A percentile compares a stretch with the other conserved stretches of the same genome.
phyloP scores from a whole-genome alignment of 2,888 invertebrate species.

The Blomia tropicalis region DNA sequence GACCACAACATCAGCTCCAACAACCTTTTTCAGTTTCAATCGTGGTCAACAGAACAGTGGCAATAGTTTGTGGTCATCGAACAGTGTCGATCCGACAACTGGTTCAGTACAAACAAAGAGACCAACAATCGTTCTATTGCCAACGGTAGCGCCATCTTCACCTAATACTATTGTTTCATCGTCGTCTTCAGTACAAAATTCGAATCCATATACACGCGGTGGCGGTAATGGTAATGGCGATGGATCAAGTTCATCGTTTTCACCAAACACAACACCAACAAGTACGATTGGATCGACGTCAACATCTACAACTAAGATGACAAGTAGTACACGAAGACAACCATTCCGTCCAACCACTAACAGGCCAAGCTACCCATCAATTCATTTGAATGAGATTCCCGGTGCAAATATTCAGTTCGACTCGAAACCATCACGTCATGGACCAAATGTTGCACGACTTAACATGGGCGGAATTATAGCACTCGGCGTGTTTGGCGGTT shows the following conservation, averaged over 20 bases:
- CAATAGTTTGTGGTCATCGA: background rate
- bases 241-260: background rate
- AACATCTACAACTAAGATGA: background rate
- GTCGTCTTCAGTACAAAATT: too few species aligned
- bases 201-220: conserved; percentile 5
- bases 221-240: background rate
- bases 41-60: background rate
- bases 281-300: background rate
- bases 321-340: conserved; percentile 2
- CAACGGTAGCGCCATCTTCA: background rate
- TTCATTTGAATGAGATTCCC: conserved; percentile 22
- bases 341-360: background rate
- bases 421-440: background rate
- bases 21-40: background rate
- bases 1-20: background rate
- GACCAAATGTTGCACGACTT: conserved; percentile 20
- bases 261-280: background rate
- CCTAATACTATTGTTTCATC: too few species aligned
- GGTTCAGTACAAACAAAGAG: background rate
- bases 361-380: background rate
- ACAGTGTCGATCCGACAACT: too few species aligned
- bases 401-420: background rate
- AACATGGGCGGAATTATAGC: conserved; percentile 58
- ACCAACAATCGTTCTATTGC: conserved; percentile 1
- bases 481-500: conserved; percentile 72